Evolutionary conservation across 2,888 invertebrate species (phyloP), one percentile per base, ranked within the genome.

Genomic region (Pteria penguin): DNA sequence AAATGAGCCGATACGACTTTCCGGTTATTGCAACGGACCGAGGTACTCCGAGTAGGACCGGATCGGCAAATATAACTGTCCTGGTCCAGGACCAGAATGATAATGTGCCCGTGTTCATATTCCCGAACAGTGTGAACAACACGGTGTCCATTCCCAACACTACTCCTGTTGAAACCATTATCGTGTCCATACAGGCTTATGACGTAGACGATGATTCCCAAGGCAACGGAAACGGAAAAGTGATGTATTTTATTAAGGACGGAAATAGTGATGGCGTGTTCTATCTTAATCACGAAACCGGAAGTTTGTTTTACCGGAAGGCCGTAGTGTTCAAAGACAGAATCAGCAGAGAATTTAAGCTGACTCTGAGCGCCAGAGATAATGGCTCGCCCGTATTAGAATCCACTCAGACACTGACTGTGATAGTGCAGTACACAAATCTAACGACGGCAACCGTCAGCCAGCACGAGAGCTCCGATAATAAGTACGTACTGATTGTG

Each of bases 201-300:
- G 78, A 78, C 31, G 18, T 69, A 22, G 76, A 77, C 52, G 68
- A 69, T n/a, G 78, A 69, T 33, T 66, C 76, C 36, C 57, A 72
- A 33, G 70, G 68, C 4, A 73, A 76, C 24, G 95, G 99, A 68
- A 94, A 72, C 52, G 69, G 74, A 32, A 75, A 96, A 0, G 95
- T 99, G 67, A 94, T 98, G 67, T 99, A 97, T 93, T 97, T 97
- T 8, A 97, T 99, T 85, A 76, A 76, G 2, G 75, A 76, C 52
- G 98, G 98, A 22, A 98, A 98, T 93, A 96, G 70, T 36, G 79
- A 83, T 4, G 80, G 74, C 18, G 77, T 81, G 5, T 84, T 84
- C 60, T 80, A 74, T n/a, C 60, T 84, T 8, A 79, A 84, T 58
- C 76, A 81, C n/a, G 71, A 76, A 29, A 79, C 83, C 5, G 84